Conservation (phyloP, 1,140 invertebrate genomes). For the Chymomyza costata region DNA sequence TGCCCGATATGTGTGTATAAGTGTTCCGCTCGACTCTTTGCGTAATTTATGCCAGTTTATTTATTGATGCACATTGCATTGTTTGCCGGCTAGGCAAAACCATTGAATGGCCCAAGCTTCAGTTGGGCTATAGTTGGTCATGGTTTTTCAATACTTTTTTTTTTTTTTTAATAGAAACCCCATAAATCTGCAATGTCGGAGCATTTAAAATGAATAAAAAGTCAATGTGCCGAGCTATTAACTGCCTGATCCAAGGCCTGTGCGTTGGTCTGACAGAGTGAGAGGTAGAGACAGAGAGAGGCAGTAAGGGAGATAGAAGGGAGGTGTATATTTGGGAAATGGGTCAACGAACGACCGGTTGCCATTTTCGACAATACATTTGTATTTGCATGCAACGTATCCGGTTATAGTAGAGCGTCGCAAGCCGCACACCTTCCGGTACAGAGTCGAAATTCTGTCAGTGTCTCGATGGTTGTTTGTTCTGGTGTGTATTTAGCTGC, state of each 20-base stretch:
- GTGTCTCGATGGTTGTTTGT: background rate
- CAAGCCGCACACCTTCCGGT: constrained; percentile 67
- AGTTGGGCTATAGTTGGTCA: constrained; percentile 1
- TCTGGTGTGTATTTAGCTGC: constrained; percentile 23
- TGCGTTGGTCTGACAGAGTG: background rate
- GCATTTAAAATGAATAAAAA: constrained; percentile 72
- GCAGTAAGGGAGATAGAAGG: background rate
- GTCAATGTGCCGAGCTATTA: constrained; percentile 71
- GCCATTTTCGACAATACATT: constrained; percentile 69
- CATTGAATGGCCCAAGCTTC: constrained; percentile 3
- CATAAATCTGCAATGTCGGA: constrained; percentile 69
- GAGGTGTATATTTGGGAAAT: background rate
- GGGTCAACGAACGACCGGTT: constrained; percentile 48
- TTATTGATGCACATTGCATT: constrained; percentile 65
- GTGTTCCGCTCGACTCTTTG: constrained; percentile 41
- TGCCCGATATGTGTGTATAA: constrained; percentile 10
- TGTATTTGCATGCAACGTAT: constrained; percentile 68
- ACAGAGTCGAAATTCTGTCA: constrained; percentile 25
- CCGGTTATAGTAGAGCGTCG: constrained; percentile 51
- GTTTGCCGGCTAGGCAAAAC: constrained; percentile 27
- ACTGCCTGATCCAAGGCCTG: constrained; percentile 62
- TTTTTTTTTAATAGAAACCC: constrained; percentile 62
- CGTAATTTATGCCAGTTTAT: constrained; percentile 71
- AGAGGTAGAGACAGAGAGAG: background rate
- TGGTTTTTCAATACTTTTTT: constrained; percentile 8